Percentiles rank a stretch among this genome's conserved stretches.
These are phyloP conservation scores for Drosophila ochracea DNA, from an alignment of 2,888 invertebrate species.

Conservation along the genomic window DNA sequence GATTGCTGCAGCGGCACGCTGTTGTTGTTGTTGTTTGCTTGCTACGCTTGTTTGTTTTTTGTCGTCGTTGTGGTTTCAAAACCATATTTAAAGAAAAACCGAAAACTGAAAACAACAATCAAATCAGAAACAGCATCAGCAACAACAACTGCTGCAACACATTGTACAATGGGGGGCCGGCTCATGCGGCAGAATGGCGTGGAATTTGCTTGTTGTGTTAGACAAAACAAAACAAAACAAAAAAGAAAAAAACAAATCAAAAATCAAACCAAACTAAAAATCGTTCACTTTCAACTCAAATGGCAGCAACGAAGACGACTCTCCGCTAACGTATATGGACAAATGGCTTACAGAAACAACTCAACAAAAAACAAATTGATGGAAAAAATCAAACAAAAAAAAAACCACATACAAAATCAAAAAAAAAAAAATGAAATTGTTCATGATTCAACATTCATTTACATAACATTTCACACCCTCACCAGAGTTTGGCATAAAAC, in stretches of 20 bases:
- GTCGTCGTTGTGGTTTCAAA: conserved; percentile 15
- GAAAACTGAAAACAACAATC: conserved; percentile 27
- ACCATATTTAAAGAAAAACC: conserved; percentile 14
- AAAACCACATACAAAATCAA: conserved; percentile 8
- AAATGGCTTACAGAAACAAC: conserved; percentile 38
- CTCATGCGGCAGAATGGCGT: conserved; percentile 55
- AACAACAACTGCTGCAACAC: conserved; percentile 33
- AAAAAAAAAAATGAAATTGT: conserved; percentile 19
- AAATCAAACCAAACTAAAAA: conserved; percentile 42
- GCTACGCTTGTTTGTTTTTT: conserved; percentile 3
- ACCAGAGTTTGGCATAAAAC: conserved; percentile 20
- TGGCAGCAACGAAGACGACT: conserved; percentile 61
- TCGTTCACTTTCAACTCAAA: conserved; percentile 73
- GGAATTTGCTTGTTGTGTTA: conserved; percentile 73
- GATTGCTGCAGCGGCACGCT: conserved; percentile 44
- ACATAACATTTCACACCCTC: conserved; percentile 18
- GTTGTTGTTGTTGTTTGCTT: conserved; percentile 18
- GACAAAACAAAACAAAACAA: conserved; percentile 44
- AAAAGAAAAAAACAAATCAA: conserved; percentile 40
- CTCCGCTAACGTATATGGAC: conserved; percentile 59
- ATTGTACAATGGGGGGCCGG: conserved; percentile 41
- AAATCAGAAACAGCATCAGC: conserved; percentile 18
- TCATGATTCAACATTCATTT: conserved; percentile 32
- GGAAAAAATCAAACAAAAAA: conserved; percentile 22
- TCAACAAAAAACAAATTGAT: conserved; percentile 12